Evolutionary conservation across 1,140 invertebrate genomes (phyloP), one percentile per base, ranked within the genome.

Genomic region (Agraylea sexmaculata): DNA sequence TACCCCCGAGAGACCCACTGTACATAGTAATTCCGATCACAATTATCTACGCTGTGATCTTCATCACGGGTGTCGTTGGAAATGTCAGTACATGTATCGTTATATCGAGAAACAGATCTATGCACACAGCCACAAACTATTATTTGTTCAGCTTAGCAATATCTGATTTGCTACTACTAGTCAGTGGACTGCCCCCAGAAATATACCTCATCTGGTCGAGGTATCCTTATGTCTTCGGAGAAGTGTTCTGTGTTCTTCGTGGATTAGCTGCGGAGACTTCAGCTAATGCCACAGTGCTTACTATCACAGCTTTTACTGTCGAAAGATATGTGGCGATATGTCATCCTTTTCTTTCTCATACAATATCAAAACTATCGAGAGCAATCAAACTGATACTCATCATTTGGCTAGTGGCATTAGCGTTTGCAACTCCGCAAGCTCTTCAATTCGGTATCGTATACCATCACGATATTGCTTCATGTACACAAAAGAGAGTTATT

Each of bases 71-170:
- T 2, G 63, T 88, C 0, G 60, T 95, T 10, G 93, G 93, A 1
- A 97, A 97, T 58, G 66, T 93, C 5, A 83, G 80, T 56, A 95
- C 91, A 4, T 95, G 91, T 58, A 70, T 94, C 29, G 91, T 97
- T 7, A 95, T 97, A 36, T 72, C 80, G 16, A 73, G 80, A 47
- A 94, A 94, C 61, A 85, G 84, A 55, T 83, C 78, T n/a, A 87
- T 95, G 83, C 87, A 90, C 54, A 89, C 85, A 0, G 83, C 87
- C 1, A 90, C 86, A 8, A 95, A 95, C 58, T 93, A 87, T 53
- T 95, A 95, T 56, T 68, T 95, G 29, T 94, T 95, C 61, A 90
- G 83, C 55, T 68, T 98, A 52, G 90, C 93, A 4, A 68, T 96
- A 28, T 92, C 90, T 1, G 94, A 98, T 59, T 69, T 98, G 16